Conservation (phyloP, 1,140 invertebrate species). For the Ditylenchus dipsaci region DNA sequence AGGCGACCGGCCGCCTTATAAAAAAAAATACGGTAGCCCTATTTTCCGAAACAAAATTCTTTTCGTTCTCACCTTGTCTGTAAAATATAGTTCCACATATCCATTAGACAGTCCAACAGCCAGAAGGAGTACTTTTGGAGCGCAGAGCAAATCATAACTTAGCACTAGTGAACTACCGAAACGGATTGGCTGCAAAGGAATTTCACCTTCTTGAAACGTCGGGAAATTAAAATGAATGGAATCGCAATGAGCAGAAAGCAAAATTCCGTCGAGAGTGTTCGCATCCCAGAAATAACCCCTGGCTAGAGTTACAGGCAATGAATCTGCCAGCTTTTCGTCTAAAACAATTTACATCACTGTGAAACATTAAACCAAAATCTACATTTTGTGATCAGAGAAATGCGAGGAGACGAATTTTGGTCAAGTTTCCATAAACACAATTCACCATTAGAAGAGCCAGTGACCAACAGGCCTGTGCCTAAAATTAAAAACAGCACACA, state of each 20-base stretch:
- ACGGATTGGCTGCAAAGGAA: background rate
- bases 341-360: background rate
- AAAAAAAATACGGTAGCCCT: background rate
- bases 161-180: background rate
- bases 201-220: background rate
- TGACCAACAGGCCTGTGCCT: background rate
- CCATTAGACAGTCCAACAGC: conserved; percentile 6
- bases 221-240: background rate
- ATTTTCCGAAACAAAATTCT: too few relatives aligned
- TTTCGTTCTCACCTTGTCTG: background rate
- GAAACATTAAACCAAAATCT: background rate
- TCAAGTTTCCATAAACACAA: background rate
- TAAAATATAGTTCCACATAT: background rate
- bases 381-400: background rate
- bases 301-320: background rate
- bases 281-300: background rate
- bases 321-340: background rate
- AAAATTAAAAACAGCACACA: background rate
- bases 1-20: too few relatives aligned
- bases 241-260: background rate
- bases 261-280: background rate
- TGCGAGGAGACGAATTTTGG: background rate
- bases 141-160: background rate
- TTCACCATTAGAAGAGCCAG: background rate
- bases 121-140: background rate